Evolutionary conservation across 2,113 vertebrate species (phyloP).

Genomic region (Coryphaenoides rupestris): DNA sequence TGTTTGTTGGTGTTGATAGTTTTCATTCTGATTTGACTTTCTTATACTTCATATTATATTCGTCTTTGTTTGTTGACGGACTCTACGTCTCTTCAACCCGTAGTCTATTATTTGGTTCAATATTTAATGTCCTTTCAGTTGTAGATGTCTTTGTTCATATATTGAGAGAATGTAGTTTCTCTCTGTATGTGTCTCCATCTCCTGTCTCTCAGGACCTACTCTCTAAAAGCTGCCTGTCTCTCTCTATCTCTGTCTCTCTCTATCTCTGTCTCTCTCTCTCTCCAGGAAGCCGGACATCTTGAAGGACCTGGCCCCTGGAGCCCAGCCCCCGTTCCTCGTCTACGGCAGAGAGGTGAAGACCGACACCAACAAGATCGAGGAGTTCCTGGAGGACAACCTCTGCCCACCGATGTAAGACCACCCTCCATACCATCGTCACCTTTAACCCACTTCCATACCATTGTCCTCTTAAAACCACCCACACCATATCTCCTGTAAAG

Average conservation of each 20-base stretch:
- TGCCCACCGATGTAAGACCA: conserved; percentile 78
- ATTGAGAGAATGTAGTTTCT: too few relatives aligned
- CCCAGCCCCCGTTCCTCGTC: conserved; percentile 85
- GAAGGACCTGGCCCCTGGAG: conserved; percentile 85
- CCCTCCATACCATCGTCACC: neutral
- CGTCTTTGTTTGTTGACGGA: neutral
- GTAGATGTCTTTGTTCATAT: too few relatives aligned
- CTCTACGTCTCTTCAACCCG: neutral
- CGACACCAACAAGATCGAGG: conserved; percentile 92
- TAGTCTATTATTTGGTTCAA: too few relatives aligned
- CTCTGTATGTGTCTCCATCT: neutral
- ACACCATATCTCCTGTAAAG: too few relatives aligned
- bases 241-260: neutral
- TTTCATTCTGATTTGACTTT: conserved; percentile 76
- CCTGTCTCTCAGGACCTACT: too few relatives aligned
- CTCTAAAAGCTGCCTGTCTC: too few relatives aligned
- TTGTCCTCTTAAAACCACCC: too few relatives aligned
- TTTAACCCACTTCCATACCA: neutral
- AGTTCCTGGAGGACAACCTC: conserved; percentile 87
- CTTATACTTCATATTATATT: conserved; percentile 72
- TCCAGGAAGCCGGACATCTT: conserved; percentile 83
- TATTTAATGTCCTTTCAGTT: too few relatives aligned
- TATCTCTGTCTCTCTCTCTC: conserved; percentile 6
- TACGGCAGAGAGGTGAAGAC: conserved; percentile 85
- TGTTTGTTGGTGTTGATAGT: conserved; percentile 12